Percentiles rank a stretch among this genome's conserved stretches.
phyloP scores from a whole-genome alignment of 2,113 vertebrate species.

The Limanda limanda region DNA sequence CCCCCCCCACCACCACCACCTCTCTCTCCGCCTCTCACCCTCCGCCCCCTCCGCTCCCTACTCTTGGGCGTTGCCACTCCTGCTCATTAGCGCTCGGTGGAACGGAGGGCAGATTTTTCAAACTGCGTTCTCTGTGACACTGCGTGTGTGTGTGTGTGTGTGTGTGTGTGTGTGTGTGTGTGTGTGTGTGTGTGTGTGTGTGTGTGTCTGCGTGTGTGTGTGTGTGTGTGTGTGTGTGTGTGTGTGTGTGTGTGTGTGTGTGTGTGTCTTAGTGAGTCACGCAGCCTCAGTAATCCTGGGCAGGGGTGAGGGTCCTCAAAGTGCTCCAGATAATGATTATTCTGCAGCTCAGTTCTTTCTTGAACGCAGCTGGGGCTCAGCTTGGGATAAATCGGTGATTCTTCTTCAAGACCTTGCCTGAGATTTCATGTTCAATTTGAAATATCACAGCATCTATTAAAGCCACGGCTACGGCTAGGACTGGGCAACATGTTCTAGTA shows the following conservation, averaged over 20 bases:
- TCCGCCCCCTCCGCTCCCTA: not conserved
- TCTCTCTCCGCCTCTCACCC: not conserved
- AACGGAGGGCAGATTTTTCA: slow-evolving; percentile 32
- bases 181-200: slow-evolving; percentile 47
- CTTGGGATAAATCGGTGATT: not conserved
- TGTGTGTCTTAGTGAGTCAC: slow-evolving; percentile 64
- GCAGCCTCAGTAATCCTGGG: slow-evolving; percentile 30
- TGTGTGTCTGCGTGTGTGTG: slow-evolving; percentile 20
- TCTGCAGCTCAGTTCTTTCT: slow-evolving; percentile 26
- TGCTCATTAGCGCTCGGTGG: slow-evolving; percentile 33
- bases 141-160: not conserved
- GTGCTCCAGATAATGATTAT: slow-evolving; percentile 38
- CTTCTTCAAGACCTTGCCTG: not conserved
- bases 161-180: slow-evolving; percentile 16
- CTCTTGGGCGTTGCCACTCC: slow-evolving; percentile 24
- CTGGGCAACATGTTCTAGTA: too few relatives aligned
- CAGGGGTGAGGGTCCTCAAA: slow-evolving; percentile 27
- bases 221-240: not conserved
- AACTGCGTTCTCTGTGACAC: slow-evolving; percentile 8
- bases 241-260: slow-evolving; percentile 20
- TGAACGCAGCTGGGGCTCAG: slow-evolving; percentile 27
- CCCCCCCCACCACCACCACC: not conserved
- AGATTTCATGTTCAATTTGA: not conserved
- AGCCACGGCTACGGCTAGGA: not conserved
- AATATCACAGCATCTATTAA: not conserved